These are phyloP conservation scores for Kryptolebias ocellatus DNA, from an alignment of 2,797 vertebrate genomes.

Conservation along the genomic window DNA sequence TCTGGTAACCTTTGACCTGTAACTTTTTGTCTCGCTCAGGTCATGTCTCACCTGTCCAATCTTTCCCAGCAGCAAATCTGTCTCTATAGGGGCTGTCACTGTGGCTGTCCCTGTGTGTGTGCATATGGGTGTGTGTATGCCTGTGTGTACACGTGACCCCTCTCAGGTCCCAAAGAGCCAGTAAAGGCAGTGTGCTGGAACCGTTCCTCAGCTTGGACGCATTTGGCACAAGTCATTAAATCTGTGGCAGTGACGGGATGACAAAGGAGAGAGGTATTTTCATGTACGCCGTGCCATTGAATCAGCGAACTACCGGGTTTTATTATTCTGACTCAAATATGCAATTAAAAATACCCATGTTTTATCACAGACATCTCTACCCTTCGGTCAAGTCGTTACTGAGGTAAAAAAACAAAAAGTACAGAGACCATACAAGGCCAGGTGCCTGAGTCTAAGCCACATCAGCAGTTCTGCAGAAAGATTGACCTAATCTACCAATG, in stretches of 20 bases:
- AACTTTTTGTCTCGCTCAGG: slow-evolving; percentile 26
- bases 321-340: slow-evolving; percentile 6
- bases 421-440: neutral
- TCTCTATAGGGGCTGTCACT: slow-evolving; percentile 40
- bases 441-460: neutral
- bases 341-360: neutral
- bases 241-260: slow-evolving; percentile 56
- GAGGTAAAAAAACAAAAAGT: neutral
- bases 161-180: slow-evolving; percentile 56
- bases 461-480: too few relatives aligned
- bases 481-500: too few relatives aligned
- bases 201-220: slow-evolving; percentile 67
- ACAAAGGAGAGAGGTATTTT: slow-evolving; percentile 20
- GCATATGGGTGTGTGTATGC: slow-evolving; percentile 13
- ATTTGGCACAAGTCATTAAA: slow-evolving; percentile 82
- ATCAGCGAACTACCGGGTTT: neutral
- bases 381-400: neutral
- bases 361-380: neutral
- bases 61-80: slow-evolving; percentile 30
- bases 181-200: slow-evolving; percentile 75
- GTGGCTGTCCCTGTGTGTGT: slow-evolving; percentile 14
- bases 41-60: slow-evolving; percentile 37
- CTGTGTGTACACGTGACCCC: slow-evolving; percentile 46
- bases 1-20: slow-evolving; percentile 53
- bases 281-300: slow-evolving; percentile 4